Evolutionary conservation across 2,888 invertebrate genomes (phyloP), one percentile per base, ranked within the genome.

Genomic region (Unio pictorum): DNA sequence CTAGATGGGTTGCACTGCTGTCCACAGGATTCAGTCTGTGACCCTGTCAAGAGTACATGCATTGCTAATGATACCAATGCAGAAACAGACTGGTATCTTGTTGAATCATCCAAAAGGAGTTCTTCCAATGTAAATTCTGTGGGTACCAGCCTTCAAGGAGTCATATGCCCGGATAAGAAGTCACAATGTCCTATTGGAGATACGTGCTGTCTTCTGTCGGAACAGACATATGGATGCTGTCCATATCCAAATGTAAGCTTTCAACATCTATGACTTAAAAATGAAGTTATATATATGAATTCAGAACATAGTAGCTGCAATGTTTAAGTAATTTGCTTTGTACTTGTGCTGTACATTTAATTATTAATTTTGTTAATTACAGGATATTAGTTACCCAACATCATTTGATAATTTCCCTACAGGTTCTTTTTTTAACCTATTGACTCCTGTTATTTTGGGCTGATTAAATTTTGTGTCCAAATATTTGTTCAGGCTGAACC

Each of bases 211-310:
- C 68, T 69, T 55, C 62, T 85, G 60, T 61, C 67, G 1, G 64
- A 67, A 64, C 82, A 81, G 7, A 62, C 74, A 8, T 89, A 81
- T 71, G 87, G 85, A 17, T 89, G 89, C 72, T 89, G 89, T 76
- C 87, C 88, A 7, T 69, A 83, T n/a, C 72, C 75, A 28, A 74
- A 86, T 60, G 86, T 86, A 74, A 77, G 75, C 70, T 15, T 60
- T 60, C 34, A 26, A 45, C 45, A 45, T 3, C 15, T 45, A 3
- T 15, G 15, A 3, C 45, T 11, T 26, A 8, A 61, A 30, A 23
- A 23, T 28, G 61, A 30, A n/a, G 23, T 59, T 18, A 64, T 45
- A 20, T 67, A 34, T 64, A 28, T n/a, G 4, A 7, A 26, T 60
- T 60, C n/a, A 60, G 59, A 15, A 23, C 23, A 59, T 15, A 59